These are phyloP conservation scores for Microtus richardsoni DNA, from an alignment of 2,113 vertebrate species.

Conservation along the genomic window DNA sequence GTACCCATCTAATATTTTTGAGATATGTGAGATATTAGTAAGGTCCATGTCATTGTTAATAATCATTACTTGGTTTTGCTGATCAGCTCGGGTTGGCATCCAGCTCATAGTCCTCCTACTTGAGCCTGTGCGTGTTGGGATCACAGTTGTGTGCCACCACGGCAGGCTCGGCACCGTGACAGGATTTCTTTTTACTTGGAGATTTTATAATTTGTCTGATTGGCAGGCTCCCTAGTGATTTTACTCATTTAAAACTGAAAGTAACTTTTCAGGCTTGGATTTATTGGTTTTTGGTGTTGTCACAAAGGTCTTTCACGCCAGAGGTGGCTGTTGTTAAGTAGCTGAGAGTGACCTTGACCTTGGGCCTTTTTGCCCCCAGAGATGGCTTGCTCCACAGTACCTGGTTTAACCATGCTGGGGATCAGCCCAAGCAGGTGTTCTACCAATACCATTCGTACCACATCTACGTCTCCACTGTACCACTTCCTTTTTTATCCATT, in stretches of 20 bases:
- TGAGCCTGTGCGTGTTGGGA: not conserved
- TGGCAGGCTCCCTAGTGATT: not conserved
- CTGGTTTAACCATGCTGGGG: not conserved
- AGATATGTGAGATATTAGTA: not conserved
- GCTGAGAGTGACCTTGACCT: not conserved
- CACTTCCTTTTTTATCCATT: not conserved
- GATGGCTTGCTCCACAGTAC: not conserved
- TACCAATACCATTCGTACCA: too few relatives aligned
- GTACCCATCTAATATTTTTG: not conserved
- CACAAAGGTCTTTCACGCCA: not conserved
- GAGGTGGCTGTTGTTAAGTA: not conserved
- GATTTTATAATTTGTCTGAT: not conserved
- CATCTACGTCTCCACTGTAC: too few relatives aligned
- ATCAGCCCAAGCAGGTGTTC: not conserved
- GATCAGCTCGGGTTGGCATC: not conserved
- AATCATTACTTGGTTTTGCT: not conserved
- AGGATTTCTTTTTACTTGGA: conserved; percentile 38
- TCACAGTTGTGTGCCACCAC: not conserved
- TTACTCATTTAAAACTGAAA: conserved; percentile 40
- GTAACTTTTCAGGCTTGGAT: conserved; percentile 11
- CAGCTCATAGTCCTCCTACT: not conserved
- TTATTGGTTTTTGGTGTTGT: conserved; percentile 17
- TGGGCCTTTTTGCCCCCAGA: not conserved
- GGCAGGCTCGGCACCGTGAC: not conserved
- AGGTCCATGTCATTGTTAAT: not conserved